These are phyloP conservation scores for Biston stratarius DNA, from an alignment of 2,888 invertebrate genomes.

Conservation along the genomic window DNA sequence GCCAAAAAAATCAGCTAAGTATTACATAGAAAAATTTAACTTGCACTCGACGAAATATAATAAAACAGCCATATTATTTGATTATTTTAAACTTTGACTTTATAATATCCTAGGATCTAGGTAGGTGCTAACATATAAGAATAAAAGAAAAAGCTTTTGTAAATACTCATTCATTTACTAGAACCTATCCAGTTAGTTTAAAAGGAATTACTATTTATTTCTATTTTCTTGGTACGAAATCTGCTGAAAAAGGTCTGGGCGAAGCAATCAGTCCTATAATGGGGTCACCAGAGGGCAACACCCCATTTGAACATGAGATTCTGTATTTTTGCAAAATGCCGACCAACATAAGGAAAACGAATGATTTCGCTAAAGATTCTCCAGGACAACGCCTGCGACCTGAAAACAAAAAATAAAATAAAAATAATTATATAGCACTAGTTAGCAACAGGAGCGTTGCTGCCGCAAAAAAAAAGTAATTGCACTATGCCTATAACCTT, in stretches of 20 bases:
- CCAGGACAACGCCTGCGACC: constrained; percentile 89
- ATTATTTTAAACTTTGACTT: too few relatives aligned
- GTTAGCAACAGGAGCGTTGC: too few relatives aligned
- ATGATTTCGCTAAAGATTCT: constrained; percentile 87
- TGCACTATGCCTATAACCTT: too few relatives aligned
- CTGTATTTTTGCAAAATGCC: constrained; percentile 82
- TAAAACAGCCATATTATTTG: too few relatives aligned
- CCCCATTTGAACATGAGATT: constrained; percentile 63
- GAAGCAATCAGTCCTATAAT: constrained; percentile 67
- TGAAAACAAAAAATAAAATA: constrained; percentile 62
- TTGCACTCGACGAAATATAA: too few relatives aligned
- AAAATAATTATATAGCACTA: background rate
- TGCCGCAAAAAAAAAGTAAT: too few relatives aligned
- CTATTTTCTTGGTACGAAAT: constrained; percentile 59
- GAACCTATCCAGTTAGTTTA: background rate
- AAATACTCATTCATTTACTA: too few relatives aligned
- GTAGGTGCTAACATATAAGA: too few relatives aligned
- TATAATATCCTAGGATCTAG: too few relatives aligned
- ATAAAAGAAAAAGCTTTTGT: too few relatives aligned
- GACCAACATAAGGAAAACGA: constrained; percentile 87
- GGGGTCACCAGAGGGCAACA: constrained; percentile 65
- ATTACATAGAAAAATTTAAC: too few relatives aligned
- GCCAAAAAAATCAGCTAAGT: too few relatives aligned
- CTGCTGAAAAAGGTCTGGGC: constrained; percentile 64
- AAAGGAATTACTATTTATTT: background rate